A percentile compares a stretch with the other conserved stretches of the same genome.
Evolutionary conservation across 2,797 vertebrate species (phyloP).

Genomic region (Thaleichthys pacificus): DNA sequence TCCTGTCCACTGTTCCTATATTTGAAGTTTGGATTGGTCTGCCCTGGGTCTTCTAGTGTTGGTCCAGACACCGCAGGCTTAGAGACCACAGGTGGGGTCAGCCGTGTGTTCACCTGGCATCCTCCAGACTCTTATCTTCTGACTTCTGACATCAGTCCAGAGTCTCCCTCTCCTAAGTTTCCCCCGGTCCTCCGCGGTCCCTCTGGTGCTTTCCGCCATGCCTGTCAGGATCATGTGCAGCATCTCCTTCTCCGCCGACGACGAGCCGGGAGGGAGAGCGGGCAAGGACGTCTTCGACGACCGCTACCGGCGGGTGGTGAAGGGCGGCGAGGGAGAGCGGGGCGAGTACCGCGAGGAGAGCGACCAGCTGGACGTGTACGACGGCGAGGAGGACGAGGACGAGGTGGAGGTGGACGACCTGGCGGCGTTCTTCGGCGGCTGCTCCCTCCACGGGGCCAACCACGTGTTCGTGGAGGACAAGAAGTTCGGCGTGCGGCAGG

Average conservation of each 20-base stretch:
- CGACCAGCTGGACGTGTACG: conserved; percentile 55
- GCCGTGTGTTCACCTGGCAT: too few species aligned
- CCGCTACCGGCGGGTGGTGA: conserved; percentile 69
- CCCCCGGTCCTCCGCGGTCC: neutral
- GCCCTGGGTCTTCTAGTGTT: too few species aligned
- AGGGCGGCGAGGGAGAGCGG: conserved; percentile 50
- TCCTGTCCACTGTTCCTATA: too few species aligned
- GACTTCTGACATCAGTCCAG: conserved; percentile 18
- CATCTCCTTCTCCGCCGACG: conserved; percentile 87
- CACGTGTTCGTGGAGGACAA: conserved; percentile 86
- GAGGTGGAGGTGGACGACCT: conserved; percentile 67
- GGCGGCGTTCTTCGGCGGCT: conserved; percentile 81
- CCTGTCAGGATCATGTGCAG: conserved; percentile 94
- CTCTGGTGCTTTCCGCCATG: conserved; percentile 65
- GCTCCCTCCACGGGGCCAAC: conserved; percentile 89
- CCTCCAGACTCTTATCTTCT: neutral
- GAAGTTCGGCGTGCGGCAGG: conserved; percentile 80
- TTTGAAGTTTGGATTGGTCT: too few species aligned
- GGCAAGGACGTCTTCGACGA: conserved; percentile 69
- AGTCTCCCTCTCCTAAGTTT: neutral
- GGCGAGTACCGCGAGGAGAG: conserved; percentile 60
- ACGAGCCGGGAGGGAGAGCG: conserved; percentile 67
- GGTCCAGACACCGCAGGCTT: too few species aligned
- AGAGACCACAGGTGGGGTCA: too few species aligned
- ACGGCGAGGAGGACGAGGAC: conserved; percentile 63